Evolutionary conservation across 1,140 invertebrate genomes (phyloP).

Genomic region (Littorina saxatilis): DNA sequence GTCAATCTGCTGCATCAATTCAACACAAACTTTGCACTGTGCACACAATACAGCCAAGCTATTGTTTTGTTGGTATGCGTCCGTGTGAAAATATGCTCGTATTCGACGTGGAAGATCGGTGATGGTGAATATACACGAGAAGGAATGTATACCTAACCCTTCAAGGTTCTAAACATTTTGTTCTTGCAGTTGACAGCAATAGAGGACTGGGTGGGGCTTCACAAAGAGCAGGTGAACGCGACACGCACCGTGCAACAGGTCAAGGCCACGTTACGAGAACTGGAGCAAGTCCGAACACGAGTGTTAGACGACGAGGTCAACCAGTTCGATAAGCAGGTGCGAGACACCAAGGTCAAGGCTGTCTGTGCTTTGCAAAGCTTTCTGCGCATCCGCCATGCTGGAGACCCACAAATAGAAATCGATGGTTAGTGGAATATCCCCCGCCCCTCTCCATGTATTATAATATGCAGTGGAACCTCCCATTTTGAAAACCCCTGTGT

Average conservation of each 20-base stretch:
- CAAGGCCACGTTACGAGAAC: slow-evolving; percentile 66
- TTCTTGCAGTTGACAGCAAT: slow-evolving; percentile 54
- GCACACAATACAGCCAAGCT: too few relatives aligned
- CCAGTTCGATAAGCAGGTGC: slow-evolving; percentile 61
- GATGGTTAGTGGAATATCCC: not conserved
- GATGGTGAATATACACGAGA: too few relatives aligned
- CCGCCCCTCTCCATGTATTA: too few relatives aligned
- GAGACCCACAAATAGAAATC: slow-evolving; percentile 33
- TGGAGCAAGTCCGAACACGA: slow-evolving; percentile 64
- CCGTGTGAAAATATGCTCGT: too few relatives aligned
- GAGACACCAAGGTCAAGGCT: slow-evolving; percentile 58
- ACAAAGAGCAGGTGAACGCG: slow-evolving; percentile 69
- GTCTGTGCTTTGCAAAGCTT: slow-evolving; percentile 55
- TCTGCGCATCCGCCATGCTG: slow-evolving; percentile 22
- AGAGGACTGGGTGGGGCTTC: slow-evolving; percentile 61
- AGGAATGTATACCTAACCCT: too few relatives aligned
- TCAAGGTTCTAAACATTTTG: too few relatives aligned
- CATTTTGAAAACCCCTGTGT: too few relatives aligned
- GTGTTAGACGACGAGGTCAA: slow-evolving; percentile 62
- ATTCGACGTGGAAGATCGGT: too few relatives aligned
- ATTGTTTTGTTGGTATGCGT: too few relatives aligned
- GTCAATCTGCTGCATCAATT: too few relatives aligned
- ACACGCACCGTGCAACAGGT: slow-evolving; percentile 70
- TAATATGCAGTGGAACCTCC: too few relatives aligned
- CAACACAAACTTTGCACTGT: too few relatives aligned